Evolutionary conservation across 2,113 vertebrate species (phyloP), one percentile per base, ranked within the genome.

Genomic region (Pelobates fuscus): DNA sequence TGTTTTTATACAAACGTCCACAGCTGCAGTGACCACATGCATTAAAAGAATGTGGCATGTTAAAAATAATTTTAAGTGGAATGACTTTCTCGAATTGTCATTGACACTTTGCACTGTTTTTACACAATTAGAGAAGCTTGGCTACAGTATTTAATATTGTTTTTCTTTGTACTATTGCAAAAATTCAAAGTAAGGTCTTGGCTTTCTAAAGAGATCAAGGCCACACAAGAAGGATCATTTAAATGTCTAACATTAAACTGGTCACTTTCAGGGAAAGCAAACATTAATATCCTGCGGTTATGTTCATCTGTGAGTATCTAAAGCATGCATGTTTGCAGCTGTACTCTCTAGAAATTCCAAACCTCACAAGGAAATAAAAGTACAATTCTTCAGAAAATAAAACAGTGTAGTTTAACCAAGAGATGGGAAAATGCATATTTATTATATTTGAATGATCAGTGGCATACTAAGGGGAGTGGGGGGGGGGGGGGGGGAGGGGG

Each of bases 201-300:
- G 18, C 14, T 1, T 49, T 52, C 46, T 21, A 30, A 21, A 21
- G 41, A 62, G 58, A 52, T 37, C 20, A 41, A 52, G 70, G 70
- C 70, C 70, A 71, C 70, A 71, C 70, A 71, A 62, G 70, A 71
- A 71, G 70, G 41, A 49, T 49, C 58, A 61, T 61, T 32, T 62
- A 32, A 24, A 52, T 30, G 41, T 17, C 20, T 43, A 62, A 18
- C 46, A 41, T 71, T 52, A 61, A 32, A 41, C 26, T 62, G 43
- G 59, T 71, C 70, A 71, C 70, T 61, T 15, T 8, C 60, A 44
- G 59, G 43, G 26, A 62, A 71, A 71, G n/a, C 70, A 71, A 71
- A 62, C 70, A 71, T 49, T 41, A 71, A 71, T 71, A 71, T 71
- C 70, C 70, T 71, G 58, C 49, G 59, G 59, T 60, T 52, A 41